phyloP scores from a whole-genome alignment of 1,140 invertebrate species.

The Theocolax elegans region DNA sequence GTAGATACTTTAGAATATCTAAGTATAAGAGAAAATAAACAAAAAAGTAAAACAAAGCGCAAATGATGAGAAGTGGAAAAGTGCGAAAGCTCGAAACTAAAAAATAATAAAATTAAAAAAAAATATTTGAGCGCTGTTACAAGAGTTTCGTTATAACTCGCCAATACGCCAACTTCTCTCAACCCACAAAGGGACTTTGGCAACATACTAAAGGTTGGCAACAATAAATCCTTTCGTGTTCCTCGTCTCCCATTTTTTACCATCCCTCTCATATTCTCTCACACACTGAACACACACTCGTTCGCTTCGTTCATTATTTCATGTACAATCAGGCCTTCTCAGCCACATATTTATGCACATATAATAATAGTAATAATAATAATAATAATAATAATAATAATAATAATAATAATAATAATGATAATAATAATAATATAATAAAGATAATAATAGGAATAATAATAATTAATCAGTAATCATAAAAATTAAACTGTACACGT shows the following conservation, averaged over 20 bases:
- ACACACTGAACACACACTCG: constrained; percentile 3
- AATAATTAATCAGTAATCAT: constrained; percentile 21
- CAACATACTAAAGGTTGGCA: constrained; percentile 61
- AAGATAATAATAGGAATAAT: constrained; percentile 14
- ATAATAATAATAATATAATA: constrained; percentile 4
- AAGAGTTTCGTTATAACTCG: constrained; percentile 42
- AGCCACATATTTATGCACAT: constrained; percentile 35
- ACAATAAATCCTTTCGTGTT: constrained; percentile 50
- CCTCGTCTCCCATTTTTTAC: constrained; percentile 22
- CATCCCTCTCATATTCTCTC: background rate
- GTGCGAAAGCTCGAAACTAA: constrained; percentile 3
- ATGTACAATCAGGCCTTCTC: constrained; percentile 25
- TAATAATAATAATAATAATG: constrained; percentile 1
- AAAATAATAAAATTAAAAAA: too few relatives aligned
- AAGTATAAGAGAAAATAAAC: too few relatives aligned
- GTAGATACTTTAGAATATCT: too few relatives aligned
- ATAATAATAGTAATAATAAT: constrained; percentile 13
- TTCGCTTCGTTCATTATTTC: constrained; percentile 9
- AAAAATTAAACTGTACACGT: constrained; percentile 35
- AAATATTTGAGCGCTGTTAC: constrained; percentile 42
- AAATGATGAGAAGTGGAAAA: constrained; percentile 8
- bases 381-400: constrained; percentile 1
- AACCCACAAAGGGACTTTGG: constrained; percentile 58
- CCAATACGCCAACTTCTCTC: constrained; percentile 47
- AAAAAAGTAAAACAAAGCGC: too few relatives aligned